A percentile compares a stretch with the other conserved stretches of the same genome.
phyloP scores from a whole-genome alignment of 2,888 invertebrate genomes.

The Actias luna region DNA sequence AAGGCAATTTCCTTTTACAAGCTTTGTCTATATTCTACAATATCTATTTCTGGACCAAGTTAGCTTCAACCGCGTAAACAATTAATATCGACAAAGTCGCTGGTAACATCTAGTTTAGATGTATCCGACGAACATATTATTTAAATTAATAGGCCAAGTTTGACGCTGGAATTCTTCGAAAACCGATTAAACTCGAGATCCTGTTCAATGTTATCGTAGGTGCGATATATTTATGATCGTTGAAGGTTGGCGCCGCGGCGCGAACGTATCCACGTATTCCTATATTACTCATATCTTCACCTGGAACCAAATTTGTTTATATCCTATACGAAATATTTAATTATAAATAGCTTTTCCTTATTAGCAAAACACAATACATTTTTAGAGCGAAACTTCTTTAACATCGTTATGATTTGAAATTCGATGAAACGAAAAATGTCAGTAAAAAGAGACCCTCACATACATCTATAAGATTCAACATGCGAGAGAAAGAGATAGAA shows the following conservation, averaged over 20 bases:
- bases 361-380: not conserved
- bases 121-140: not conserved
- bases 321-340: not conserved
- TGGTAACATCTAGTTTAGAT: not conserved
- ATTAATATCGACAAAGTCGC: no score
- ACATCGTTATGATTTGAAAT: no score
- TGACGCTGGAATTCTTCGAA: conserved; percentile 8
- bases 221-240: not conserved
- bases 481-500: no score
- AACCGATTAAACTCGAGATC: not conserved
- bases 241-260: not conserved
- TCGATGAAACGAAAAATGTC: no score
- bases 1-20: no score
- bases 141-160: not conserved
- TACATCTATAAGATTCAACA: no score
- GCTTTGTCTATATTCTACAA: no score
- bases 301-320: not conserved
- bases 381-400: not conserved
- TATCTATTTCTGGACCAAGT: no score
- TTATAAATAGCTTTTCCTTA: not conserved
- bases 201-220: not conserved
- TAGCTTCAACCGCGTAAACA: no score
- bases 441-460: no score
- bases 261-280: not conserved
- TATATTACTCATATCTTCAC: not conserved